Base-by-base conservation (phyloP, 2,888 invertebrate species). In the Athalia cordata region DNA sequence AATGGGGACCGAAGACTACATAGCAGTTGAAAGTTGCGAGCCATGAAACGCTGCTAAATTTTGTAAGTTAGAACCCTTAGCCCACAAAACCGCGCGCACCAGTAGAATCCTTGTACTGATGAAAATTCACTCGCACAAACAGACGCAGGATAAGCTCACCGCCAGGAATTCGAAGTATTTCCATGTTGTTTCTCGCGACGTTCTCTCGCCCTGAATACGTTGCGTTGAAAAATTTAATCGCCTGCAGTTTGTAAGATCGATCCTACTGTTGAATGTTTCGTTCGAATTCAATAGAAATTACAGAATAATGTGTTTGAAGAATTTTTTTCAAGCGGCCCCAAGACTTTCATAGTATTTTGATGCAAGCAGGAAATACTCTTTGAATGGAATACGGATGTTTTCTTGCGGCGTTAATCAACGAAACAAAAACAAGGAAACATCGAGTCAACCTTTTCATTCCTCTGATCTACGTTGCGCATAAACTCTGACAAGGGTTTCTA, bases 21-120 rank as follows among this genome's bases (percentile, higher is more conserved):
- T 29, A 29, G 29, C 2, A 29, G 29, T 29, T 29, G 29, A 29
- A 29, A 29, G 29, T 29, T 29, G 2, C 47, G 72, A 72, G 45
- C 13, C 55, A 47, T 72, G 45, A 68, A 29, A 49, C 47, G 9
- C 52, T 72, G 43, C 47, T 59, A 13, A 59, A 59, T 47, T 47
- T 15, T 11, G 72, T 13, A 4, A 9, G 72, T 47, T 45, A 47
- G 6, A 47, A 72, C 72, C 72, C 72, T 8, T 4, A 59, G 43
- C 57, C 57, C 47, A 59, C 11, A 52, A 11, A 68, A 68, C 55
- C 55, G 55, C 43, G 55, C 43, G 68, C 55, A 68, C 29, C 52
- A 11, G 13, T 7, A 57, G 72, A 15, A 72, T 4, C 59, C 59
- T 29, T 1, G 2, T 29, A 29, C 29, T 72, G 45, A 59, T 45